Base-by-base conservation (phyloP, 2,113 vertebrate species). In the Vulpes vulpes region DNA sequence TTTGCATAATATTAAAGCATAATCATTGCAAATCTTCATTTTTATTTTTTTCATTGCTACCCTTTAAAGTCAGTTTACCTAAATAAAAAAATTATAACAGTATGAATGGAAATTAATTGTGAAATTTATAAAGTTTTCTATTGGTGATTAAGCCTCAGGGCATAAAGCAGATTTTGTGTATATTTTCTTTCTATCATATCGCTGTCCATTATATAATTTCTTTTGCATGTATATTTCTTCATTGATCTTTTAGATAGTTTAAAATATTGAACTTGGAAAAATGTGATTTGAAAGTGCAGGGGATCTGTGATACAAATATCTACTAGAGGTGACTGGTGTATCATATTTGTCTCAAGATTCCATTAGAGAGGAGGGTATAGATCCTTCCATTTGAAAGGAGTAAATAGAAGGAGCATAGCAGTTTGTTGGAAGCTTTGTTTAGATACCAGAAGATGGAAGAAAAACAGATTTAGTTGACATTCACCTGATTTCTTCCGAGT, bases 151-250 rank as follows among this genome's bases (percentile, higher is more conserved):
- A 83, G 53, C 10, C 65, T 1, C 3, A 59, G 43, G 22, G 27
- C 0, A 12, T 5, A 83, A 83, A 69, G 51, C 23, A 69, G 27
- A 88, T 53, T 71, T 74, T 96, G 19, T 94, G 11, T 55, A 51
- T 64, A 83, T 93, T 93, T 93, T 84, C 81, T 91, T 93, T 57
- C 11, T 30, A 43, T 78, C 43, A 93, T 59, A 78, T 74, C 49
- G 5, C 27, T 67, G 35, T 35, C 55, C 6, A 74, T 73, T 79
- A 64, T 23, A 32, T 82, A 65, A 82, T 60, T 87, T 87, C 25
- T 79, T 76, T 82, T 82, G 12, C 27, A 84, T 25, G 5, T 82
- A 51, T 8, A 17, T 89, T 92, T 80, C 11, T 78, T 89, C 32
- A 78, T 16, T 79, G 27, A 92, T 94, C 3, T 83, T 96, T 83